Percentiles rank a stretch among this genome's conserved stretches.
phyloP scores from a whole-genome alignment of 1,140 invertebrate genomes.

The Colletes latitarsis region DNA sequence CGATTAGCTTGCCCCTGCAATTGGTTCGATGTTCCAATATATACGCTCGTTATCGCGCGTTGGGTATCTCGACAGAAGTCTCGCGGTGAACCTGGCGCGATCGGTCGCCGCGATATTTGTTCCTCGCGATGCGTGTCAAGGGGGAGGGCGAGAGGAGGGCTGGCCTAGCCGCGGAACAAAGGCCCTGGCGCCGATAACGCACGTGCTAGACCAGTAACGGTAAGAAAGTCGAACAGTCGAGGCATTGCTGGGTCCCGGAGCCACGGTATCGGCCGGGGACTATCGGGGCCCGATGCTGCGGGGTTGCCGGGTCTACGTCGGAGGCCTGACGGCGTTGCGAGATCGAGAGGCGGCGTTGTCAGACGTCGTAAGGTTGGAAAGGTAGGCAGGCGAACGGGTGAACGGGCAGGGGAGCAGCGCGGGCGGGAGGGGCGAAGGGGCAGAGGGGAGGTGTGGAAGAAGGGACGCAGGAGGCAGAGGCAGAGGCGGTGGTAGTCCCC shows the following conservation, averaged over 20 bases:
- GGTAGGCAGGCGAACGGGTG: slow-evolving; percentile 11
- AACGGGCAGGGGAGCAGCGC: background rate
- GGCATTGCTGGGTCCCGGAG: slow-evolving; percentile 14
- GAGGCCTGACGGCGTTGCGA: slow-evolving; percentile 24
- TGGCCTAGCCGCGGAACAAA: slow-evolving; percentile 18
- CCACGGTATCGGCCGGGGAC: background rate
- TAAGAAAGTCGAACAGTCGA: slow-evolving; percentile 38
- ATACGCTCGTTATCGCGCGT: slow-evolving; percentile 10
- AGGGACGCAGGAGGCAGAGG: background rate
- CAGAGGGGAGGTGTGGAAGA: background rate
- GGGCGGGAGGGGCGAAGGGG: background rate
- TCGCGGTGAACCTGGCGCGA: background rate
- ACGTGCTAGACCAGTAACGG: slow-evolving; percentile 42
- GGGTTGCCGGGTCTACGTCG: slow-evolving; percentile 18
- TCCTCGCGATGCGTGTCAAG: background rate
- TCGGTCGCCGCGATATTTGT: background rate
- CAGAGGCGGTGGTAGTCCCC: background rate
- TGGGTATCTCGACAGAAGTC: background rate
- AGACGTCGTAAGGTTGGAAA: background rate
- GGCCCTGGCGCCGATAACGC: slow-evolving; percentile 39
- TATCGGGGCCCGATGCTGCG: slow-evolving; percentile 32
- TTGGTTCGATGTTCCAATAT: background rate
- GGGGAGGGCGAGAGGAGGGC: background rate
- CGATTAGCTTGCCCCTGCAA: background rate
- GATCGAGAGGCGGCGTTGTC: slow-evolving; percentile 28